A percentile compares a stretch with the other conserved stretches of the same genome.
These are phyloP conservation scores for Mesocricetus auratus DNA, from an alignment of 2,113 vertebrate genomes.

Conservation along the genomic window DNA sequence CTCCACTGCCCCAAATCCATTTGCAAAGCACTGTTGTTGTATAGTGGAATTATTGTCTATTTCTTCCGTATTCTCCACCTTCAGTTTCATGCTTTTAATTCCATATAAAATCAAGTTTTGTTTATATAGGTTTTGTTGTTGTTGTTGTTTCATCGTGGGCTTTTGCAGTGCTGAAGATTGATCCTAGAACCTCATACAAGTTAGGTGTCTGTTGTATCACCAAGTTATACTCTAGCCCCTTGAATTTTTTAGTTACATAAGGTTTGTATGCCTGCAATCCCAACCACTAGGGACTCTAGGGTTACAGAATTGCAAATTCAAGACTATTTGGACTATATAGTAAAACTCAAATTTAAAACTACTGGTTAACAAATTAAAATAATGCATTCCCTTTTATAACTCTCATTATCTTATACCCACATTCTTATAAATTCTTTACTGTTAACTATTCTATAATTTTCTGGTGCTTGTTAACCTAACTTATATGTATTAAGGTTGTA, in stretches of 20 bases:
- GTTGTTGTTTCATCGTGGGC: background rate
- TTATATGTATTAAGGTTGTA: background rate
- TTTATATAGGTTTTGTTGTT: background rate
- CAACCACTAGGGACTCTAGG: background rate
- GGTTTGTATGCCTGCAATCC: background rate
- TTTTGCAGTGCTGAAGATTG: background rate
- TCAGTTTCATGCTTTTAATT: slow-evolving; percentile 51
- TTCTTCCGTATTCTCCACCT: slow-evolving; percentile 50
- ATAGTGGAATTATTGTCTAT: slow-evolving; percentile 40
- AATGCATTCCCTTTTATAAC: background rate
- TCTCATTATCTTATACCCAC: slow-evolving; percentile 17
- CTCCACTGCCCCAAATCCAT: slow-evolving; percentile 20
- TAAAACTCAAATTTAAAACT: background rate
- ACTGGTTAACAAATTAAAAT: background rate
- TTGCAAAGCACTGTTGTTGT: slow-evolving; percentile 8
- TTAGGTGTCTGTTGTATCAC: background rate
- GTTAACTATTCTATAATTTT: slow-evolving; percentile 33
- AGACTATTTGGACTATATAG: background rate
- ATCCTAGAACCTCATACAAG: background rate
- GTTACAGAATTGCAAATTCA: background rate
- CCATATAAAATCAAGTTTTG: slow-evolving; percentile 43
- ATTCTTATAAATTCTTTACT: slow-evolving; percentile 54
- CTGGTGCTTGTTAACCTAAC: slow-evolving; percentile 9
- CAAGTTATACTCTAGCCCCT: background rate
- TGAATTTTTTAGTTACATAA: background rate